Evolutionary conservation across 2,797 vertebrate species (phyloP).

Genomic region (Masticophis lateralis): DNA sequence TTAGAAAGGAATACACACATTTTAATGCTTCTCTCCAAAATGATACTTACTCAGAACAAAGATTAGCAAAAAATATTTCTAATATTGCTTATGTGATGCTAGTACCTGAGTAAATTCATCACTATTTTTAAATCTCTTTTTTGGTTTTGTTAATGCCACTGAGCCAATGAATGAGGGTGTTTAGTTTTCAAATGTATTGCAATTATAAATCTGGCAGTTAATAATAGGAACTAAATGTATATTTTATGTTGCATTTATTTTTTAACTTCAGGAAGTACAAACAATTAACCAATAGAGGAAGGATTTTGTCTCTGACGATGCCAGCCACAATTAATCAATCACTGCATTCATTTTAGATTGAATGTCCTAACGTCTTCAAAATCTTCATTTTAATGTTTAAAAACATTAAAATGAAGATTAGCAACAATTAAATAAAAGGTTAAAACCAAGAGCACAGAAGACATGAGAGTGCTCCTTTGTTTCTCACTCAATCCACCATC

Average conservation of each 20-base stretch:
- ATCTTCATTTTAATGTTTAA: no score
- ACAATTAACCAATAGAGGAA: neutral
- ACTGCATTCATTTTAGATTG: neutral
- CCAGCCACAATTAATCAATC: neutral
- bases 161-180: neutral
- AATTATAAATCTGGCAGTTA: neutral
- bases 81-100: neutral
- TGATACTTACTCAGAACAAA: neutral
- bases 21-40: neutral
- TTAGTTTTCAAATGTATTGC: neutral
- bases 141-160: neutral
- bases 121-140: neutral
- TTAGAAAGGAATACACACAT: neutral
- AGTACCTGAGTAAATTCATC: neutral
- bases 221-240: neutral
- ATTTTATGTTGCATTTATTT: neutral
- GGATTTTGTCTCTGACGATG: neutral
- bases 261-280: neutral
- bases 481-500: no score
- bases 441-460: no score
- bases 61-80: neutral
- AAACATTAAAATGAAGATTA: no score
- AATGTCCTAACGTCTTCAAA: neutral
- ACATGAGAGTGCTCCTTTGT: no score
- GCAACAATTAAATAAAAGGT: no score